Base-by-base conservation (phyloP, 2,888 invertebrate species). In the Psylliodes chrysocephalus region DNA sequence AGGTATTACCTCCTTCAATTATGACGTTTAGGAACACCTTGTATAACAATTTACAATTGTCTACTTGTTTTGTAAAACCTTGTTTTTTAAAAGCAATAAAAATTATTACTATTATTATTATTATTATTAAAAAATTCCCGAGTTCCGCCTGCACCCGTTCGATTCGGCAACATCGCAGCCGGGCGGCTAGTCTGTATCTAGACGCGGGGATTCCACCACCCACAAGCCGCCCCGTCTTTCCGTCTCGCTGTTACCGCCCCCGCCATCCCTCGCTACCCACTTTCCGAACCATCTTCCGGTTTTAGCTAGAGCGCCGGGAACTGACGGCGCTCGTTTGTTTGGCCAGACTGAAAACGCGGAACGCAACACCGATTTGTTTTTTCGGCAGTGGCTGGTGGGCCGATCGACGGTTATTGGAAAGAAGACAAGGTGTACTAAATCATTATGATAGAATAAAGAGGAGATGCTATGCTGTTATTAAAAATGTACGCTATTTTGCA, bases 161-260 rank as follows among this genome's bases (percentile, higher is more conserved):
- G 3, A 52, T 10, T 0, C 5, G 63, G 40, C 63, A 63, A 63
- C 63, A n/a, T 2, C 19, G 63, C 55, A 15, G 22, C n/a, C 55
- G 55, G 73, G 66, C 67, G 78, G 78, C 78, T 78, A 78, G 78
- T 70, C 78, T 71, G 73, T 65, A 72, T 71, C 76, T 74, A 78
- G 78, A 78, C 78, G 63, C 52, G 75, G 77, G 71, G 74, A 76
- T 73, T 75, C 77, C 74, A 63, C 72, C 64, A 55, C 59, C 66
- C 56, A 54, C 54, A 33, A 12, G 7, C 35, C 52, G 7, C 47
- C 68, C 67, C 68, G 62, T 64, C 71, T 68, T 69, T 68, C 57
- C 64, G 60, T 68, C 64, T 63, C 60, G 60, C 63, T 55, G 46
- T n/a, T n/a, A n/a, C 46, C 46, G 35, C 35, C 35, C 61, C 60